Evolutionary conservation across 2,888 invertebrate genomes (phyloP), one percentile per base, ranked within the genome.

Genomic region (Eupeodes luniger): DNA sequence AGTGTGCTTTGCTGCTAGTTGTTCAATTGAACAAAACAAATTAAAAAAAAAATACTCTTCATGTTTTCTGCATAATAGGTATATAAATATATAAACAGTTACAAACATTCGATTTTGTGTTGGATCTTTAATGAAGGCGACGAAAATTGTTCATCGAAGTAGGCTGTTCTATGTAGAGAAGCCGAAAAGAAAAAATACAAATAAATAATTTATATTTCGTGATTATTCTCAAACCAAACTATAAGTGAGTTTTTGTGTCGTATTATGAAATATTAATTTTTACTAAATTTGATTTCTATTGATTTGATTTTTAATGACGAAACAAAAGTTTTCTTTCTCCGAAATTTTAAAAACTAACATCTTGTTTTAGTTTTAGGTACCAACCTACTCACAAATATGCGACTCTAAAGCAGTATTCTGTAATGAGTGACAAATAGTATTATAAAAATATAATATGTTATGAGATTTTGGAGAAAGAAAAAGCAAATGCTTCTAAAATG

Each of bases 81-180:
- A 40, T 40, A 40, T 40, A 7, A 6, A 40, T 7, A 40, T 5
- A 40, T 40, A 40, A 40, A 53, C 53, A 55, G 27, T 11, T 57
- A 57, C 57, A 2, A 59, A 59, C 59, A 27, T 57, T 34, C 14
- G 7, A 59, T 34, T 59, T 57, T 57, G 57, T 27, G 57, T 57
- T 57, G 57, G 12, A 7, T 27, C 27, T 57, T 57, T 19, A 2
- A 7, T 27, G 11, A 57, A 57, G 59, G 6, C 59, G 59, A 27
- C 59, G 59, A 59, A 4, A 5, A 57, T 57, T 27, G 55, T 55
- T n/a, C 53, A 53, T 53, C 9, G 14, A 16, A 27, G 27, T 34
- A 6, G 34, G n/a, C 11, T 34, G 59, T 59, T 34, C 9, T 12
- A 34, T 27, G 27, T 27, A 59, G 4, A 59, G 6, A 36, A 59